A percentile compares a stretch with the other conserved stretches of the same genome.
phyloP scores from a whole-genome alignment of 2,797 vertebrate genomes.

The Lemur catta region DNA sequence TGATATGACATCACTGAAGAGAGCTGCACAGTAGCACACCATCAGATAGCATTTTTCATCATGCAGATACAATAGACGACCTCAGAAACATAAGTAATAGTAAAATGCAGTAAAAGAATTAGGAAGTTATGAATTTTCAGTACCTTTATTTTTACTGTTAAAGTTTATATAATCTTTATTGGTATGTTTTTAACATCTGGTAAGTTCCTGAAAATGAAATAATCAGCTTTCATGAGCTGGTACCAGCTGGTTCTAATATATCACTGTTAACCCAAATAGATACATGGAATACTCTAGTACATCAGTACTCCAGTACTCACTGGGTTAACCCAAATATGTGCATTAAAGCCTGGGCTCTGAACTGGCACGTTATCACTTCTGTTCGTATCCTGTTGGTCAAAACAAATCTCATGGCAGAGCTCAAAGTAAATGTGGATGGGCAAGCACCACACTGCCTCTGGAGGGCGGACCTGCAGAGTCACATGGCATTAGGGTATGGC shows the following conservation, averaged over 20 bases:
- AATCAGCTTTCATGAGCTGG: not conserved
- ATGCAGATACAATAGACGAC: not conserved
- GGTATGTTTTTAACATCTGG: not conserved
- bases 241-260: not conserved
- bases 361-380: not conserved
- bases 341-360: not conserved
- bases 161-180: not conserved
- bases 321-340: not conserved
- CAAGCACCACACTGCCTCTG: not conserved
- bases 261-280: not conserved
- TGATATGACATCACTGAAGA: not conserved
- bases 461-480: not conserved
- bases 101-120: not conserved
- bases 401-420: not conserved
- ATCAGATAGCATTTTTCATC: not conserved
- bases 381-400: not conserved
- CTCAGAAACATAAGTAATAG: not conserved
- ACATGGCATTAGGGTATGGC: not conserved
- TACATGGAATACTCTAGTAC: not conserved
- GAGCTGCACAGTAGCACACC: not conserved
- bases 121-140: constrained; percentile 19
- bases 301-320: not conserved
- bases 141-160: not conserved
- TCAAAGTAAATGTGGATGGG: not conserved
- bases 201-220: not conserved